Evolutionary conservation across 2,113 vertebrate species (phyloP).

Genomic region (Oncorhynchus tshawytscha): DNA sequence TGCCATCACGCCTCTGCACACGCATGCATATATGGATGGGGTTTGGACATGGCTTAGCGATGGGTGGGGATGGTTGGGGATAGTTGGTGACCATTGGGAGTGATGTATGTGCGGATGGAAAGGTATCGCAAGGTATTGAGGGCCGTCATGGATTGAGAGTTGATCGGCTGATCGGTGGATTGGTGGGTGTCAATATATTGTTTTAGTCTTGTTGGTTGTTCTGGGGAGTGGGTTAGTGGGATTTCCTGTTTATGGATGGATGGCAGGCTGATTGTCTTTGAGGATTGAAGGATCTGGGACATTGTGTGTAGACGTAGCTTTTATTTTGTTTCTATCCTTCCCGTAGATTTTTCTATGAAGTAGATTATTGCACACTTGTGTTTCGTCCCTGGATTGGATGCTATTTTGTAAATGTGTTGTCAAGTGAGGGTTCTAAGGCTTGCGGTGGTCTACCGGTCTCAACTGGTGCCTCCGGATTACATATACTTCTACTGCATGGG

Average conservation of each 20-base stretch:
- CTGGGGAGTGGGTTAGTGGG: constrained; percentile 55
- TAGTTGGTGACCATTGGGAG: background rate
- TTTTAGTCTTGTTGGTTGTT: constrained; percentile 39
- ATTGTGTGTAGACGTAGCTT: too few species aligned
- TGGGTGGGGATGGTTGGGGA: constrained; percentile 11
- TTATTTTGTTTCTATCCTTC: too few species aligned
- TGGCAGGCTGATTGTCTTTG: too few species aligned
- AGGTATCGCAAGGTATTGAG: constrained; percentile 64
- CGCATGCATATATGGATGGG: background rate
- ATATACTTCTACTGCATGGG: too few species aligned
- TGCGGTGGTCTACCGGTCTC: too few species aligned
- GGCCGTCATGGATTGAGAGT: constrained; percentile 52
- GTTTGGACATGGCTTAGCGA: background rate
- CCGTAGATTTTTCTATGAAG: too few species aligned
- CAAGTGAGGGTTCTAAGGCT: too few species aligned
- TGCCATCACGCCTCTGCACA: background rate
- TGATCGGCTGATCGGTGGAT: constrained; percentile 54
- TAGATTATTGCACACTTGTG: too few species aligned
- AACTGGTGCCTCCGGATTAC: too few species aligned
- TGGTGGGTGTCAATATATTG: constrained; percentile 57
- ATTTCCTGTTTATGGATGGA: background rate
- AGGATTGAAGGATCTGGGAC: too few species aligned
- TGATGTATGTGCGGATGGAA: constrained; percentile 60
- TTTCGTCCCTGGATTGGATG: too few species aligned
- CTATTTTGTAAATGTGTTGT: background rate